These are phyloP conservation scores for Chitala chitala DNA, from an alignment of 2,113 vertebrate species.

Conservation along the genomic window DNA sequence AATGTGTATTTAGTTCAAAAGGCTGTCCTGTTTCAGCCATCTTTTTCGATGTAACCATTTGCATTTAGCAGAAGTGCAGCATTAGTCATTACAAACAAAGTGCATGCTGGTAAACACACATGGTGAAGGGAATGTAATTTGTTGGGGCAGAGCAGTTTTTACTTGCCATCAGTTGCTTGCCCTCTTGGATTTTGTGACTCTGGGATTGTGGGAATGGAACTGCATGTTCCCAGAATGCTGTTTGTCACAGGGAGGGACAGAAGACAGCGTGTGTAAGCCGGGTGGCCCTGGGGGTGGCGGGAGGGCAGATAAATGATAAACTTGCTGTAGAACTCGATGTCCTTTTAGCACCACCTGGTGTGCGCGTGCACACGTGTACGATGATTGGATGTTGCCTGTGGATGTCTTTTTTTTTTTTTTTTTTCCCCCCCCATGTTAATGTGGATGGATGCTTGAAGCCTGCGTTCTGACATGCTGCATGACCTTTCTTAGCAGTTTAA, in stretches of 20 bases:
- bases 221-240: background rate
- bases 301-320: too few relatives aligned
- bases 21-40: background rate
- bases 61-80: constrained; percentile 1
- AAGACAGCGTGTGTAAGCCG: background rate
- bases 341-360: too few relatives aligned
- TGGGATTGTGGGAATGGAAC: background rate
- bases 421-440: too few relatives aligned
- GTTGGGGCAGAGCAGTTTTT: background rate
- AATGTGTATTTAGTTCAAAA: constrained; percentile 20
- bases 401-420: too few relatives aligned
- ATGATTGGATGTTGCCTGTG: too few relatives aligned
- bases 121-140: constrained; percentile 17
- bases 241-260: background rate
- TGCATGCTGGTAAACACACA: constrained; percentile 21
- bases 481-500: too few relatives aligned
- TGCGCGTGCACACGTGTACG: background rate
- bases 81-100: constrained; percentile 22
- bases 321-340: too few relatives aligned
- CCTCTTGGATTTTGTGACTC: background rate
- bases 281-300: too few relatives aligned
- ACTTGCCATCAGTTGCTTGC: background rate
- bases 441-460: too few relatives aligned
- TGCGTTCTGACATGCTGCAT: too few relatives aligned
- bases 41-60: constrained; percentile 8